These are phyloP conservation scores for Nansenia antarctica DNA, from an alignment of 2,113 vertebrate species.

Conservation along the genomic window DNA sequence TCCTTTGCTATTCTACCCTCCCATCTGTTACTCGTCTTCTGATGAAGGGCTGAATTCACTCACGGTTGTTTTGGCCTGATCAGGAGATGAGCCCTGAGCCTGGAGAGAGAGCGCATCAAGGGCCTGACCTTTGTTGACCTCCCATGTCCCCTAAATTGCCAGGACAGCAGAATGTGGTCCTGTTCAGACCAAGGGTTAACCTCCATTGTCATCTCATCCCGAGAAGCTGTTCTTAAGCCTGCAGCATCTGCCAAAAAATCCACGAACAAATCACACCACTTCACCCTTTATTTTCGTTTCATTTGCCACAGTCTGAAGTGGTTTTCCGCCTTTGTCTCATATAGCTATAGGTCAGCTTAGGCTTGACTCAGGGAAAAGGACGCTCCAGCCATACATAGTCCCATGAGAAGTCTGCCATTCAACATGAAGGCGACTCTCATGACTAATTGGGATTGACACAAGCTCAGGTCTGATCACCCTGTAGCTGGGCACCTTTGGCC, in stretches of 20 bases:
- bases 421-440: too few relatives aligned
- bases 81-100: too few relatives aligned
- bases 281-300: conserved; percentile 52
- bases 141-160: conserved; percentile 25
- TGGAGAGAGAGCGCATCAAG: too few relatives aligned
- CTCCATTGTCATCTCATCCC: conserved; percentile 57
- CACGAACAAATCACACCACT: conserved; percentile 43
- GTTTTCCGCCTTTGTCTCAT: conserved; percentile 48
- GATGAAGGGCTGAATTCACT: conserved; percentile 22
- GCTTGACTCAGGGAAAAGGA: too few relatives aligned
- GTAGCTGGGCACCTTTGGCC: too few relatives aligned
- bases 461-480: too few relatives aligned
- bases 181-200: conserved; percentile 29
- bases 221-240: conserved; percentile 60
- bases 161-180: background rate
- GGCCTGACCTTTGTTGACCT: conserved; percentile 38
- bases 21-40: conserved; percentile 23
- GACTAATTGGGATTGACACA: too few relatives aligned
- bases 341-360: conserved; percentile 19
- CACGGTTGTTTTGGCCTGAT: conserved; percentile 27
- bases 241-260: conserved; percentile 64
- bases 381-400: too few relatives aligned
- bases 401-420: too few relatives aligned
- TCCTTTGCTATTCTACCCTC: conserved; percentile 26
- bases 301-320: conserved; percentile 62